Conservation (phyloP, 2,888 invertebrate genomes). For the Acanthosepion pharaonis region DNA sequence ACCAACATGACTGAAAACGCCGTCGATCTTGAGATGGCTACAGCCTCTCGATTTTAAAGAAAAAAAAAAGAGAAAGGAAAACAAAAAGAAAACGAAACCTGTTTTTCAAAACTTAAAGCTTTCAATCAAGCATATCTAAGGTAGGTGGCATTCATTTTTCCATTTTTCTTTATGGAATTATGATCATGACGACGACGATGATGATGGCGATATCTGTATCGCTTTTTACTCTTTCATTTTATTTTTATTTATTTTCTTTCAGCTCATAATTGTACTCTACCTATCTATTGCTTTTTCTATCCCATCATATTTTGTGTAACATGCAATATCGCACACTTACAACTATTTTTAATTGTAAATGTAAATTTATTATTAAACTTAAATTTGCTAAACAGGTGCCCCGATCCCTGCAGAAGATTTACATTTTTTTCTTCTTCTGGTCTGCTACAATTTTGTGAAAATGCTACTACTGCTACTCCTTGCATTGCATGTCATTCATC, state of each 20-base stretch:
- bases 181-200: background rate
- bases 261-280: background rate
- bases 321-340: background rate
- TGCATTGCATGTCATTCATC: background rate
- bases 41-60: conserved; percentile 43
- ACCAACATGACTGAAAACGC: conserved; percentile 40
- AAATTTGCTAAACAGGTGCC: background rate
- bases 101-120: background rate
- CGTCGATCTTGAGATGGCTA: conserved; percentile 43
- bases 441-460: background rate
- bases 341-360: background rate
- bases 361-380: background rate
- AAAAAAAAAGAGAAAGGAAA: background rate
- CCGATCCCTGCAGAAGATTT: background rate
- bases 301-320: background rate
- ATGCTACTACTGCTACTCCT: background rate
- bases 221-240: background rate
- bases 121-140: background rate
- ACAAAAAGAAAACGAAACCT: background rate
- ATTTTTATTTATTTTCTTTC: background rate
- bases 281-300: background rate
- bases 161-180: background rate
- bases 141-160: background rate
- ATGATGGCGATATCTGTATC: background rate
- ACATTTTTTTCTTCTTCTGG: background rate